Conservation (phyloP, 2,113 vertebrate species). For the Gasterosteus nipponicus region DNA sequence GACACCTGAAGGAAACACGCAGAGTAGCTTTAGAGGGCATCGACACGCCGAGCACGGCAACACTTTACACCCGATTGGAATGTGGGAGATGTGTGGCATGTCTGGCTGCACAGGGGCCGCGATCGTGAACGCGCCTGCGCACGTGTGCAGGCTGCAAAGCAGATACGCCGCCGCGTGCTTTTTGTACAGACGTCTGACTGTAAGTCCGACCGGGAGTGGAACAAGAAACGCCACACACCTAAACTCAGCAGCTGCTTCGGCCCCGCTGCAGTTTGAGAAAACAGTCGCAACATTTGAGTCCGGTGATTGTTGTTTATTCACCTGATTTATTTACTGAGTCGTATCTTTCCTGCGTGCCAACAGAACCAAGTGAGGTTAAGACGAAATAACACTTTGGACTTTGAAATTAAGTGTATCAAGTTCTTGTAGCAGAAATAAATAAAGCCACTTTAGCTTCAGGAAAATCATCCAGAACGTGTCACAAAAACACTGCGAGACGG, state of each 20-base stretch:
- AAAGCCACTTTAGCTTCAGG: neutral
- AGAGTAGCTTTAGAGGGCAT: neutral
- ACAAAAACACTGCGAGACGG: neutral
- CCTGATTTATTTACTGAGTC: neutral
- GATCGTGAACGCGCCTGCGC: slow-evolving; percentile 36
- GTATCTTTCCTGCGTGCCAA: neutral
- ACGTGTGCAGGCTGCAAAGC: slow-evolving; percentile 11
- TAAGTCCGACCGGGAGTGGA: slow-evolving; percentile 74
- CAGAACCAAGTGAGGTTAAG: neutral
- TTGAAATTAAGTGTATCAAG: too few species aligned
- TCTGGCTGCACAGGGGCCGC: neutral
- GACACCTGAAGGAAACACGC: neutral
- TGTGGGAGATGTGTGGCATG: neutral
- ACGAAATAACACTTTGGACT: too few species aligned
- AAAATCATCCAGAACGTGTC: neutral
- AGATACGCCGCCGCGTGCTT: slow-evolving; percentile 40
- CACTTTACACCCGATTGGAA: neutral
- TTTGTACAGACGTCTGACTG: slow-evolving; percentile 64
- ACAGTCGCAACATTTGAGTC: too few species aligned
- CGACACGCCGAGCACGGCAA: neutral
- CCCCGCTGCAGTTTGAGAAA: neutral
- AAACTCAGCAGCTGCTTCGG: slow-evolving; percentile 52
- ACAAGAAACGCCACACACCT: slow-evolving; percentile 59
- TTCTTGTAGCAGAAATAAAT: neutral
- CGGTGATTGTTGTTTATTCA: neutral